Base-by-base conservation (phyloP, 1,140 invertebrate genomes). In the Megalonaias nervosa region DNA sequence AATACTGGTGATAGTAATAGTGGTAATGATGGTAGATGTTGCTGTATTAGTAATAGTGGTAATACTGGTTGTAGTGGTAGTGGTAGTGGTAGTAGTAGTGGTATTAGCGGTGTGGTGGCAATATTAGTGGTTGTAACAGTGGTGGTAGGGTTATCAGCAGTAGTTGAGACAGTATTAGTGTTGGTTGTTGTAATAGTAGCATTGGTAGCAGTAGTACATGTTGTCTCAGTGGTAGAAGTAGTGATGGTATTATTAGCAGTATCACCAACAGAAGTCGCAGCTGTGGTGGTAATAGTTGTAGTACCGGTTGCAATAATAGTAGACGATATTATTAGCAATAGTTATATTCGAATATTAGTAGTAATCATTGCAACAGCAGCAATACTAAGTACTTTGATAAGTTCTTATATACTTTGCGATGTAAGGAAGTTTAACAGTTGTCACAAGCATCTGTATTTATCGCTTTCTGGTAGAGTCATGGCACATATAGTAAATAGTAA, bases 81-180 rank as follows among this genome's bases (percentile, higher is more conserved):
- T 69, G 38, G 26, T 69, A 56, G 67, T 69, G 17, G 67, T 69
- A 48, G 67, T 69, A 69, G 67, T 11, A 48, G 67, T 69, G 38
- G 67, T 56, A 69, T 26, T 69, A 56, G 26, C 12, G 56, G 5
- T 4, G 67, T 69, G 38, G 67, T 69, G 55, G 67, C 23, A 48
- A 23, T 69, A 48, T 16, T 31, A n/a, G 11, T 69, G 48, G 67
- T 11, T 19, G 67, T 69, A 48, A 48, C 48, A 48, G 3, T 69
- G 38, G 48, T 69, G 4, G 67, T 1, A 48, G 67, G 4, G 4
- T 26, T 56, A 5, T 26, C 4, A 69, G 48, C 17, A 55, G 55
- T 69, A 69, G 48, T 56, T 17, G 67, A 19, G 56, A 13, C 23
- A 38, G 57, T 38, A 48, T 17, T 69, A 55, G 67, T 69, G 5